These are phyloP conservation scores for Dipodomys spectabilis DNA, from an alignment of 2,113 vertebrate species.

Conservation along the genomic window DNA sequence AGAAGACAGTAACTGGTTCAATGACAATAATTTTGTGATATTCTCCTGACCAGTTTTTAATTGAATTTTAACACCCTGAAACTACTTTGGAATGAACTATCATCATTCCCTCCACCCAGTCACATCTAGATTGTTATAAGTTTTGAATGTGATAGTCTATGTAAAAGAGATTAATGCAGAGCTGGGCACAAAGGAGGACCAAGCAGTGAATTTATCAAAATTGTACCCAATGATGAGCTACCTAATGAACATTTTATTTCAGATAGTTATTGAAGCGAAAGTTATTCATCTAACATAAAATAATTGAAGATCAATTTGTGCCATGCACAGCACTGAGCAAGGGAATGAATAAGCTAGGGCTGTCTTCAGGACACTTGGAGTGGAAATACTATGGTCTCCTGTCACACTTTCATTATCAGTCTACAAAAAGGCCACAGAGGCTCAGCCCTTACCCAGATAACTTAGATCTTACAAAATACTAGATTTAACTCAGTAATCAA, in stretches of 20 bases:
- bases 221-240: not conserved
- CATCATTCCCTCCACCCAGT: not conserved
- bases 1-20: not conserved
- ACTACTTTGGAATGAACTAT: not conserved
- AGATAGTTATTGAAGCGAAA: not conserved
- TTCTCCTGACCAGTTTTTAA: not conserved
- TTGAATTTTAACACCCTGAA: slow-evolving; percentile 16
- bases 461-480: not conserved
- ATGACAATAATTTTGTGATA: not conserved
- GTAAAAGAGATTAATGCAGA: not conserved
- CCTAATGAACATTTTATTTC: slow-evolving; percentile 24
- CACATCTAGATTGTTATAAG: not conserved
- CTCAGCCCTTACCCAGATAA: not conserved
- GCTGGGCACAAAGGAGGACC: not conserved
- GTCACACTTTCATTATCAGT: not conserved
- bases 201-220: slow-evolving; percentile 33
- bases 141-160: not conserved
- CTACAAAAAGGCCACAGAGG: not conserved
- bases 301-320: not conserved
- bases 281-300: not conserved
- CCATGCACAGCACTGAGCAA: not conserved
- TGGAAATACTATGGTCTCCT: not conserved
- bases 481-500: not conserved
- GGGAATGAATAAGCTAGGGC: not conserved
- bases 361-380: not conserved